These are phyloP conservation scores for Petrolisthes manimaculis DNA, from an alignment of 2,888 invertebrate genomes.

Conservation along the genomic window DNA sequence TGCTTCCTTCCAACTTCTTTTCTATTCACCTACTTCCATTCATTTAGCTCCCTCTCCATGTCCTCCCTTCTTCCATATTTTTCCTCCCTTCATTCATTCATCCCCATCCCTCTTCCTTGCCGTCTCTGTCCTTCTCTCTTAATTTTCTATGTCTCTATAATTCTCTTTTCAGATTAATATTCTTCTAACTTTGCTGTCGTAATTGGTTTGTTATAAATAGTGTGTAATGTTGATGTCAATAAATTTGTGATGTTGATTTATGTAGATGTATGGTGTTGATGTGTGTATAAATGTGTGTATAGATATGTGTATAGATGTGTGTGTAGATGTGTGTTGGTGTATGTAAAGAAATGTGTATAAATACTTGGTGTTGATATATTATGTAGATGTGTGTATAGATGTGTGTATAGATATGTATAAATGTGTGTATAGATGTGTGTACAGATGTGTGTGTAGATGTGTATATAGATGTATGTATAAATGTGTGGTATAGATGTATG, in stretches of 20 bases:
- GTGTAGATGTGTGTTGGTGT: not conserved
- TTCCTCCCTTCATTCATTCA: not conserved
- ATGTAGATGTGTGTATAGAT: not conserved
- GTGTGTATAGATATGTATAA: no score
- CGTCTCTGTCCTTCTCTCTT: not conserved
- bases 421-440: no score
- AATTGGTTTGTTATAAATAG: not conserved
- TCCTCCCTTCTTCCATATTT: not conserved
- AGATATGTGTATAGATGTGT: not conserved
- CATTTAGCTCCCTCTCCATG: no score
- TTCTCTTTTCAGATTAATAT: no score
- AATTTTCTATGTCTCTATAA: not conserved
- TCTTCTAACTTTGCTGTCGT: not conserved
- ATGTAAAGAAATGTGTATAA: not conserved
- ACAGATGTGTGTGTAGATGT: not conserved
- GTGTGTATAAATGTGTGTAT: not conserved
- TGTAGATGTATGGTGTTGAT: not conserved
- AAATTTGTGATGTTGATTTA: no score
- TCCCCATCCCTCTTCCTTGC: not conserved
- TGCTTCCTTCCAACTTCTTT: not conserved
- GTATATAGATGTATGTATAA: not conserved
- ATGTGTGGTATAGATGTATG: slow-evolving; percentile 4
- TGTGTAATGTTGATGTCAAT: not conserved
- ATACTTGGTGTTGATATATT: not conserved
- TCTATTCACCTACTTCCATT: no score